phyloP scores from a whole-genome alignment of 1,140 invertebrate species.

The Drosophila aff. region DNA sequence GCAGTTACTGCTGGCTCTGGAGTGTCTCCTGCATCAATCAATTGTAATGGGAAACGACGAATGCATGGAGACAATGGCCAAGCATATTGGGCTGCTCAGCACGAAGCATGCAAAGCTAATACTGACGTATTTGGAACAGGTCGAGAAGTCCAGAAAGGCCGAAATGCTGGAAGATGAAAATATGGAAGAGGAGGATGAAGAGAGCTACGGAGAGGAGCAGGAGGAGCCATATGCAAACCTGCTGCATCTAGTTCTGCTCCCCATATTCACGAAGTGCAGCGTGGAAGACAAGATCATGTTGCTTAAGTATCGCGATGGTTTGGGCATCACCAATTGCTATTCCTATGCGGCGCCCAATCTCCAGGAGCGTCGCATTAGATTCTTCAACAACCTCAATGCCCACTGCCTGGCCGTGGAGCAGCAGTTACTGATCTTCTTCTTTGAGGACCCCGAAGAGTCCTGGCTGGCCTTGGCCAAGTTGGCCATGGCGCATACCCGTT shows the following conservation, averaged over 20 bases:
- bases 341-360: background rate
- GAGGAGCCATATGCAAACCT: constrained; percentile 3
- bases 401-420: background rate
- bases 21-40: constrained; percentile 43
- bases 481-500: constrained; percentile 32
- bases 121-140: constrained; percentile 18
- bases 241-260: constrained; percentile 7
- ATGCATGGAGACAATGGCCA: constrained; percentile 61
- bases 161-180: background rate
- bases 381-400: constrained; percentile 31
- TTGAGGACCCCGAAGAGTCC: constrained; percentile 18
- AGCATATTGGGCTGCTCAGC: constrained; percentile 43
- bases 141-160: background rate
- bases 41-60: constrained; percentile 67
- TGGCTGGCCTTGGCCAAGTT: constrained; percentile 50
- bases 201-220: background rate
- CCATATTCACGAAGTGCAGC: constrained; percentile 10
- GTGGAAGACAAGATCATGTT: constrained; percentile 15
- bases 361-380: constrained; percentile 12
- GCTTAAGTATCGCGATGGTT: constrained; percentile 28
- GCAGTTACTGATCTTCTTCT: constrained; percentile 38
- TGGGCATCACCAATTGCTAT: constrained; percentile 7
- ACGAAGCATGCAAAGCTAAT: constrained; percentile 18
- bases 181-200: background rate
- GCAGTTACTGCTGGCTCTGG: constrained; percentile 26